These are phyloP conservation scores for Lethenteron reissneri DNA, from an alignment of 2,113 vertebrate species.

Conservation along the genomic window DNA sequence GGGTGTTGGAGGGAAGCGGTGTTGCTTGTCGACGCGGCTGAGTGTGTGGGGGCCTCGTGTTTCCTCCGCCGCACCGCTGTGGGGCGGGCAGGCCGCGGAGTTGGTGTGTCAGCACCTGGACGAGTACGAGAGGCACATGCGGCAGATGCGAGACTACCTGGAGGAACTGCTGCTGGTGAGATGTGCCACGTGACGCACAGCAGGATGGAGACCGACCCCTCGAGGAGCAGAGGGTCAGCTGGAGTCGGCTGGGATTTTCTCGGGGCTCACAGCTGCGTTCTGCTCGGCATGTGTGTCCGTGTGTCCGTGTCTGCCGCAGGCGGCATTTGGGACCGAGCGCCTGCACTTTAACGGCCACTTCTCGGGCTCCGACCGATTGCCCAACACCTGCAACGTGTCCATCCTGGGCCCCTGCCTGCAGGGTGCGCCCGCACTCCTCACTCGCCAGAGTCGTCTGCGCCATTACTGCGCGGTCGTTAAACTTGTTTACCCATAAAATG, in stretches of 20 bases:
- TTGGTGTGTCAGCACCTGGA: conserved; percentile 45
- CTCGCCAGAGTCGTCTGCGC: too few relatives aligned
- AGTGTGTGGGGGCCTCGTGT: too few relatives aligned
- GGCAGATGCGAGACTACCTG: conserved; percentile 38
- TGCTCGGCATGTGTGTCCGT: background rate
- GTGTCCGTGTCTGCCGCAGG: conserved; percentile 20
- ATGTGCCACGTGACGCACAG: background rate
- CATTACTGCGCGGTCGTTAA: too few relatives aligned
- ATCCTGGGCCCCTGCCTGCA: conserved; percentile 42
- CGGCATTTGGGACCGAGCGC: conserved; percentile 35
- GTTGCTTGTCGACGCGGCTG: too few relatives aligned
- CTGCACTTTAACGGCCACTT: conserved; percentile 50
- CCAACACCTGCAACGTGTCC: conserved; percentile 82
- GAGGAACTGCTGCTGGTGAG: conserved; percentile 48
- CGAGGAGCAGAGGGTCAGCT: too few relatives aligned
- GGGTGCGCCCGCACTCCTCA: conserved; percentile 25
- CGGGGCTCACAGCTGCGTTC: background rate
- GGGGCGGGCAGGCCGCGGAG: conserved; percentile 47
- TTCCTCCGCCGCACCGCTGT: too few relatives aligned
- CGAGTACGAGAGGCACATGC: conserved; percentile 43
- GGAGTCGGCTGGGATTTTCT: background rate
- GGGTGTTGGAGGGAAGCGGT: too few relatives aligned
- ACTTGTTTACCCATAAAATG: too few relatives aligned
- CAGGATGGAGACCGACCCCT: too few relatives aligned
- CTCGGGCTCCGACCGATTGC: conserved; percentile 32